Evolutionary conservation across 2,888 invertebrate species (phyloP), one percentile per base, ranked within the genome.

Genomic region (Empis livida): DNA sequence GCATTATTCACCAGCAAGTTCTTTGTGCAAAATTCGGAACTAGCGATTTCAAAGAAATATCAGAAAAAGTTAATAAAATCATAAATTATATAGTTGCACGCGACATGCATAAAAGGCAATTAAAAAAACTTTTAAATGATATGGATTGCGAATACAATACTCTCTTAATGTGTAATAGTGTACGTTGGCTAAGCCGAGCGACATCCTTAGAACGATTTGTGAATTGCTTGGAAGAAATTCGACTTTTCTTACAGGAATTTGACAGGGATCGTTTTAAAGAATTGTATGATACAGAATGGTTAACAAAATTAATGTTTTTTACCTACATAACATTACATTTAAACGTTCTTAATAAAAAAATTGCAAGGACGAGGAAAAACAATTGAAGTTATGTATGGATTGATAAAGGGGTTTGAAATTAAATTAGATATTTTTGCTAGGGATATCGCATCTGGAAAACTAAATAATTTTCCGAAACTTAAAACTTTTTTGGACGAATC

Each of bases 81-180:
- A 17, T 39, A 4, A 39, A 39, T 16, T 39, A 16, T 39, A 39
- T 39, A 10, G 16, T 11, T 5, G 17, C 39, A 2, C 5, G 10
- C 10, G 39, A 15, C 11, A 10, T 39, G 16, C 10, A 6, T 11
- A 39, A 39, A 11, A 16, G 39, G 11, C 11, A 17, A 17, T 39
- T 39, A 20, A 17, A 15, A 17, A 39, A 39, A 20, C 11, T 39
- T 11, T 35, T 41, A 23, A n/a, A 10, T 5, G 41, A 41, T 23
- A n/a, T 41, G 5, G n/a, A 41, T 41, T 23, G 23, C 13, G 16
- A 35, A 43, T 43, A 43, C 17, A 35, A 43, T 35, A 43, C 31
- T 2, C 15, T 43, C 13, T 9, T 43, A 5, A 43, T 43, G 16
- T 43, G 35, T 43, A 43, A 43, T 43, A 35, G 35, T 17, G 43